Conservation (phyloP, 2,113 vertebrate genomes). For the Aspidoscelis tigris region DNA sequence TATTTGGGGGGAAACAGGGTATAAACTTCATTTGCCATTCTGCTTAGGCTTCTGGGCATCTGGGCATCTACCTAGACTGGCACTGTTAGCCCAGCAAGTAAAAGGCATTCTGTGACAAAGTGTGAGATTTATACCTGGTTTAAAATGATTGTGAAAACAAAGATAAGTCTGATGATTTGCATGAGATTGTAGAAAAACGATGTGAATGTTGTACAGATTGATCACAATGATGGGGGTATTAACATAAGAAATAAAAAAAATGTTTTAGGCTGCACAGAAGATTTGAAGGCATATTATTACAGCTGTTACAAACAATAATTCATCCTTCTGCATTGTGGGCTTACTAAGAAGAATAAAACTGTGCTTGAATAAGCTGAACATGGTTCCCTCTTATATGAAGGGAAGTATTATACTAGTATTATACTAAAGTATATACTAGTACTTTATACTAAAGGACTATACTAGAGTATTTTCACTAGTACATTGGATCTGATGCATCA, state of each 20-base stretch:
- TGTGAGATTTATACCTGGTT: neutral
- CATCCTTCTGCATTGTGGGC: neutral
- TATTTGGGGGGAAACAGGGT: no score
- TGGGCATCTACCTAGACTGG: neutral
- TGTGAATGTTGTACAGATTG: neutral
- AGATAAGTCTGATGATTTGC: neutral
- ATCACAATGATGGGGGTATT: neutral
- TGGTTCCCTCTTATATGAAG: neutral
- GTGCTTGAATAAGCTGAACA: neutral
- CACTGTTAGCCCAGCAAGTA: neutral
- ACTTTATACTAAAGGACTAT: neutral
- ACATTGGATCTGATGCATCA: neutral
- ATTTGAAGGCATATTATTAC: neutral
- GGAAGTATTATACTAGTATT: no score
- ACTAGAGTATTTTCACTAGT: neutral
- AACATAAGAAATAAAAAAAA: slow-evolving; percentile 23
- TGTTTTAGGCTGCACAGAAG: slow-evolving; percentile 38
- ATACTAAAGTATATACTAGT: neutral
- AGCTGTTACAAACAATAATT: neutral
- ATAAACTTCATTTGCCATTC: slow-evolving; percentile 19
- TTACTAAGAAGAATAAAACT: neutral
- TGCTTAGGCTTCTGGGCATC: neutral
- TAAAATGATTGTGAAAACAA: slow-evolving; percentile 13
- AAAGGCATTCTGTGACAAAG: neutral
- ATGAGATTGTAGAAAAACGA: neutral